Evolutionary conservation across 2,797 vertebrate species (phyloP).

Genomic region (Podarcis lilfordi): DNA sequence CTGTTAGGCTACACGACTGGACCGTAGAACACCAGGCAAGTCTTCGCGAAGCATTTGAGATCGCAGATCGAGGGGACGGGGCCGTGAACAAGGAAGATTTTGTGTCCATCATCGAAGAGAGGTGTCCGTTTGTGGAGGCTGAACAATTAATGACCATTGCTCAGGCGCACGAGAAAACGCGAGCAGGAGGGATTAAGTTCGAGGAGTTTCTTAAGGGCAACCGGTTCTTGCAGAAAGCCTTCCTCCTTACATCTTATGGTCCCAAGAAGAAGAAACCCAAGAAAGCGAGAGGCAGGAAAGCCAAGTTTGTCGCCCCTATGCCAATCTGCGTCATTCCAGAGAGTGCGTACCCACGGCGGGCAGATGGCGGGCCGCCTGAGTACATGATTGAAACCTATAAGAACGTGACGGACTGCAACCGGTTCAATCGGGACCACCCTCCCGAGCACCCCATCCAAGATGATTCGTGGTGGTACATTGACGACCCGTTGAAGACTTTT

Average conservation of each 20-base stretch:
- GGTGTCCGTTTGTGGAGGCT: constrained; percentile 64
- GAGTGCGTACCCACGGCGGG: constrained; percentile 54
- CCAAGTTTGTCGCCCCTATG: constrained; percentile 77
- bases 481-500: constrained; percentile 80
- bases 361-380: constrained; percentile 82
- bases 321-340: constrained; percentile 86
- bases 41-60: constrained; percentile 75
- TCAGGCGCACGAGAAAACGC: constrained; percentile 76
- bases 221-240: constrained; percentile 85
- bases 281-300: constrained; percentile 77
- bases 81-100: constrained; percentile 78
- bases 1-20: constrained; percentile 90
- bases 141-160: constrained; percentile 77
- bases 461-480: constrained; percentile 89
- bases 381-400: constrained; percentile 87
- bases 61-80: constrained; percentile 70
- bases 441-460: constrained; percentile 87
- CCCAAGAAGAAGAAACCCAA: constrained; percentile 80
- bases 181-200: constrained; percentile 73
- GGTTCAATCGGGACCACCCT: constrained; percentile 78
- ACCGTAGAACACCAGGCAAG: constrained; percentile 80
- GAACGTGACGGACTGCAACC: constrained; percentile 72
- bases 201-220: constrained; percentile 89
- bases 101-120: constrained; percentile 76
- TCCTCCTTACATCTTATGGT: constrained; percentile 81